phyloP scores from a whole-genome alignment of 2,113 vertebrate species.

The Psilopogon haemacephalus region DNA sequence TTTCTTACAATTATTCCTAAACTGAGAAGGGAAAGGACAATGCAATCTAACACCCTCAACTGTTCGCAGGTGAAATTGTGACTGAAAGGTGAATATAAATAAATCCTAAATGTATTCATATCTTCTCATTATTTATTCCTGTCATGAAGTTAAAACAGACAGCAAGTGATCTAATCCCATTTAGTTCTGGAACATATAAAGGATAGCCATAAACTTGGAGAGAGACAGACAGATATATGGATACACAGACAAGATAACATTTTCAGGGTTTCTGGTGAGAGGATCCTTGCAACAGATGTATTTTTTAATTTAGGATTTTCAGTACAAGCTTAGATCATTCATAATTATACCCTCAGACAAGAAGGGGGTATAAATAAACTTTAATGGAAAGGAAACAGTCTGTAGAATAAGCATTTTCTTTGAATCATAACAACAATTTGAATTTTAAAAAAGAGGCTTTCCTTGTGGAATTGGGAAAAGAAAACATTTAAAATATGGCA shows the following conservation, averaged over 20 bases:
- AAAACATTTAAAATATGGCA: conserved; percentile 40
- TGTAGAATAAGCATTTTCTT: conserved; percentile 59
- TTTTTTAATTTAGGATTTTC: conserved; percentile 70
- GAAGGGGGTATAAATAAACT: conserved; percentile 64
- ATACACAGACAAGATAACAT: conserved; percentile 47
- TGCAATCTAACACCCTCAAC: background rate
- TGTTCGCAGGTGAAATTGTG: conserved; percentile 5
- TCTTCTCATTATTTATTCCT: background rate
- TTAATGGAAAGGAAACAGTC: conserved; percentile 64
- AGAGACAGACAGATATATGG: conserved; percentile 60
- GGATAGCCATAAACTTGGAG: conserved; percentile 27
- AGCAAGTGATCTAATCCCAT: conserved; percentile 10
- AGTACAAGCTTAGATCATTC: conserved; percentile 67
- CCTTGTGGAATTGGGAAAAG: conserved; percentile 28
- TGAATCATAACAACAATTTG: conserved; percentile 53
- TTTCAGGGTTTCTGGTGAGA: conserved; percentile 64
- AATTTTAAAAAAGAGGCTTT: conserved; percentile 57
- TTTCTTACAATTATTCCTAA: background rate
- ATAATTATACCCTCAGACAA: conserved; percentile 69
- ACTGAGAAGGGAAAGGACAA: background rate
- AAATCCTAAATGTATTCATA: conserved; percentile 2
- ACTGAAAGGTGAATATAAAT: background rate
- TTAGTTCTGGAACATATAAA: conserved; percentile 45
- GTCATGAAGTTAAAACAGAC: conserved; percentile 5
- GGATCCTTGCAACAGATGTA: conserved; percentile 59